Base-by-base conservation (phyloP, 2,797 vertebrate genomes). In the Acanthopagrus latus region DNA sequence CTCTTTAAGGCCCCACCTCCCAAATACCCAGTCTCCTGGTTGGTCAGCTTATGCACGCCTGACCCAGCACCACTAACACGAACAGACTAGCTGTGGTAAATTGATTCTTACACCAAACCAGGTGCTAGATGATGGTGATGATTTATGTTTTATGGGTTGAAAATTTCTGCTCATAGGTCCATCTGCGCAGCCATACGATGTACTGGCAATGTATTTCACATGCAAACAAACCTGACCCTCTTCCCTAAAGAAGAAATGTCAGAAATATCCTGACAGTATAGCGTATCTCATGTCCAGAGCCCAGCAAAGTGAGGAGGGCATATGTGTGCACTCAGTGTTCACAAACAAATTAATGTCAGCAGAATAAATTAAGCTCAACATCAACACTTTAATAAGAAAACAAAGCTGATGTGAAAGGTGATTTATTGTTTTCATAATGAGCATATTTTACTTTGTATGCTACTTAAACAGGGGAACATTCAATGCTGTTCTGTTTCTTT, bases 261-360 rank as follows among this genome's bases (percentile, higher is more conserved):
- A 21, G 54, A 63, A 75, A 51, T 64, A 51, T 71, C 69, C 75
- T 18, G 27, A 74, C 1, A 54, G 11, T 46, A 29, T 18, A n/a
- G 10, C 17, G 10, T 18, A n/a, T 14, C 27, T 57, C 5, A 23
- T 56, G 38, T 20, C 5, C 13, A 62, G 8, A 23, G 14, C n/a
- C 11, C 43, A 25, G 11, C 47, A 44, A 9, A 18, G n/a, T 65
- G 27, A 71, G 44, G n/a, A 67, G 38, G 20, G 2, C 29, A 48
- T 27, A 18, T 52, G 48, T 27, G 56, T 57, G 43, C 23, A 56
- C 43, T 51, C 20, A 25, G 7, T 54, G n/a, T 25, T 64, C 20
- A 25, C 38, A 76, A 46, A 67, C 50, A 71, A 12, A 60, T 63
- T 66, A 59, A 48, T 44, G 9, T 16, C 10, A 46, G n/a, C 7